Evolutionary conservation across 2,797 vertebrate species (phyloP).

Genomic region (Lepus oiostolus): DNA sequence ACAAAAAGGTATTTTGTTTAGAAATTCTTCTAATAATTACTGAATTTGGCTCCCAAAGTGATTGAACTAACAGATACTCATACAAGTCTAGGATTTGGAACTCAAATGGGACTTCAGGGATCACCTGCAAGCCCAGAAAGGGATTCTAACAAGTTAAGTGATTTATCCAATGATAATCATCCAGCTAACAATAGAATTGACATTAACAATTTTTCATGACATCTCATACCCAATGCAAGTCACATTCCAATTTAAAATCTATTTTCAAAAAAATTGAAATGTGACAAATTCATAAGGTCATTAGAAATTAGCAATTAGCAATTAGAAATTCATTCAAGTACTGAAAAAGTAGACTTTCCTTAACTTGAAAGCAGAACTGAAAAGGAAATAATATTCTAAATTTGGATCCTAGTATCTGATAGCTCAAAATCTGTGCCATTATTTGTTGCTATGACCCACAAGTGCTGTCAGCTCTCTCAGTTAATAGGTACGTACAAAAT

Average conservation of each 20-base stretch:
- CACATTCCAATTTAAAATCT: constrained; percentile 19
- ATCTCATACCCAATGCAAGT: neutral
- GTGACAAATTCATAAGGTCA: neutral
- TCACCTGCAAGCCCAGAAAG: neutral
- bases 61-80: neutral
- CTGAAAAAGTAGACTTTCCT: neutral
- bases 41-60: constrained; percentile 32
- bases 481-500: neutral
- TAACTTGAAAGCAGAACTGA: neutral
- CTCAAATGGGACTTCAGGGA: neutral
- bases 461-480: neutral
- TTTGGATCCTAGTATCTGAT: neutral
- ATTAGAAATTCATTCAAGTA: neutral
- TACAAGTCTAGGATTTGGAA: neutral
- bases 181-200: neutral
- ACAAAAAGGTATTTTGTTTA: neutral
- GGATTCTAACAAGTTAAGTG: neutral
- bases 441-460: neutral
- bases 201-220: neutral
- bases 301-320: neutral
- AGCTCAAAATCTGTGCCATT: neutral
- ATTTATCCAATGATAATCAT: neutral
- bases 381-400: neutral
- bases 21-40: neutral
- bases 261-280: neutral